Evolutionary conservation across 1,140 invertebrate genomes (phyloP).

Genomic region (Euwallacea fornicatus): DNA sequence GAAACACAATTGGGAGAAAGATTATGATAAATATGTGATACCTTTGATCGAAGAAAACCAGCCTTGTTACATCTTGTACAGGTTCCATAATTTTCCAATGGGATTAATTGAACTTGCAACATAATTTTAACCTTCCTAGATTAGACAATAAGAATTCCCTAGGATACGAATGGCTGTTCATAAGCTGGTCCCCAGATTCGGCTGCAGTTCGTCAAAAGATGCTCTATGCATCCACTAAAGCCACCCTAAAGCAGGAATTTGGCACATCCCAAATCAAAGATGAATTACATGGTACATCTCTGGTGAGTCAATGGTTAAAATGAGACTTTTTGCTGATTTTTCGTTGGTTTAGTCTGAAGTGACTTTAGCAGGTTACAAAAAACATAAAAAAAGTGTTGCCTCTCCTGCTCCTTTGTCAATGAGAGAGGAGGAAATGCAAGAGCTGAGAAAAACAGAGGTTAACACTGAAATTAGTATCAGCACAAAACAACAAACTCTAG

Average conservation of each 20-base stretch:
- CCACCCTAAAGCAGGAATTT: constrained; percentile 96
- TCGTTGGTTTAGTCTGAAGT: constrained; percentile 69
- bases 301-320: constrained; percentile 56
- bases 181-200: constrained; percentile 92
- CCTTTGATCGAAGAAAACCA: constrained; percentile 80
- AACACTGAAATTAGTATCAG: constrained; percentile 79
- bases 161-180: constrained; percentile 91
- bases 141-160: constrained; percentile 77
- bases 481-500: constrained; percentile 86
- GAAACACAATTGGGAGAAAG: constrained; percentile 81
- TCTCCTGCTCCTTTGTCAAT: constrained; percentile 87
- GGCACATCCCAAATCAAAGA: constrained; percentile 87
- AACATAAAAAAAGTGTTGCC: constrained; percentile 72
- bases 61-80: constrained; percentile 92
- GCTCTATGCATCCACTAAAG: constrained; percentile 98
- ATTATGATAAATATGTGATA: constrained; percentile 81
- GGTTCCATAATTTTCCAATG: constrained; percentile 50
- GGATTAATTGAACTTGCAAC: neutral
- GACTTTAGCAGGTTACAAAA: constrained; percentile 77
- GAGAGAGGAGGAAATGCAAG: constrained; percentile 85
- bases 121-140: constrained; percentile 54
- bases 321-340: too few relatives aligned
- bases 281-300: constrained; percentile 83
- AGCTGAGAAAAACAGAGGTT: constrained; percentile 75
- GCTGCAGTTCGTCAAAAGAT: constrained; percentile 93